phyloP scores from a whole-genome alignment of 2,113 vertebrate genomes.

The Phycodurus eques region DNA sequence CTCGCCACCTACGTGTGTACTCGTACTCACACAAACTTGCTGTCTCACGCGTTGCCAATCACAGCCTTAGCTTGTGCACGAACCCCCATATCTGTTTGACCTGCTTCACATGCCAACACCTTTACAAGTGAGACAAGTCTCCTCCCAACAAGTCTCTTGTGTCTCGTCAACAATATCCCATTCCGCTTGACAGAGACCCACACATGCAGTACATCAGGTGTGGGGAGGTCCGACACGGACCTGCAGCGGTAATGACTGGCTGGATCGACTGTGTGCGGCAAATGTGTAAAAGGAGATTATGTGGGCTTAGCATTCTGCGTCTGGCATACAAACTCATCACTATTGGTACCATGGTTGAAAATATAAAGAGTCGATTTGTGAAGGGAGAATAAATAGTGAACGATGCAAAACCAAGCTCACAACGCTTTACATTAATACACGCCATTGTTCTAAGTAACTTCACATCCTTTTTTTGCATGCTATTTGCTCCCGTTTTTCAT shows the following conservation, averaged over 20 bases:
- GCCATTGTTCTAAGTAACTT: no score
- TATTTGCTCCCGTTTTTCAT: no score
- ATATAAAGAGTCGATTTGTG: background rate
- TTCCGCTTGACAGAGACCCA: conserved; percentile 21
- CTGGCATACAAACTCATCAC: conserved; percentile 79
- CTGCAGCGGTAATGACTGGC: conserved; percentile 77
- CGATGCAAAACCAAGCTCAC: background rate
- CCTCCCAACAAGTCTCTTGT: conserved; percentile 40
- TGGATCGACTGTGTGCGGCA: conserved; percentile 77
- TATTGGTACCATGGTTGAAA: conserved; percentile 42
- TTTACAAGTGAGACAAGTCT: conserved; percentile 36
- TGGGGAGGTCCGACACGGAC: conserved; percentile 71
- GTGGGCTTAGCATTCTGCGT: conserved; percentile 83
- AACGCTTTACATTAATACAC: background rate
- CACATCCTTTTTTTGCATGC: no score
- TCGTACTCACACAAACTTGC: background rate
- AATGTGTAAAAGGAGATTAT: conserved; percentile 86
- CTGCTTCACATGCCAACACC: conserved; percentile 36
- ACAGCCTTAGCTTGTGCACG: background rate
- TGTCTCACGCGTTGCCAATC: background rate
- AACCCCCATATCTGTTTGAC: conserved; percentile 36
- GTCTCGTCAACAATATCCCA: conserved; percentile 38
- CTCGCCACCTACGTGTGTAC: background rate
- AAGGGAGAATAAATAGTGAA: background rate
- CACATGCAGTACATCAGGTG: conserved; percentile 13